Conservation (phyloP, 2,113 vertebrate species). For the Copsychus sechellarum region DNA sequence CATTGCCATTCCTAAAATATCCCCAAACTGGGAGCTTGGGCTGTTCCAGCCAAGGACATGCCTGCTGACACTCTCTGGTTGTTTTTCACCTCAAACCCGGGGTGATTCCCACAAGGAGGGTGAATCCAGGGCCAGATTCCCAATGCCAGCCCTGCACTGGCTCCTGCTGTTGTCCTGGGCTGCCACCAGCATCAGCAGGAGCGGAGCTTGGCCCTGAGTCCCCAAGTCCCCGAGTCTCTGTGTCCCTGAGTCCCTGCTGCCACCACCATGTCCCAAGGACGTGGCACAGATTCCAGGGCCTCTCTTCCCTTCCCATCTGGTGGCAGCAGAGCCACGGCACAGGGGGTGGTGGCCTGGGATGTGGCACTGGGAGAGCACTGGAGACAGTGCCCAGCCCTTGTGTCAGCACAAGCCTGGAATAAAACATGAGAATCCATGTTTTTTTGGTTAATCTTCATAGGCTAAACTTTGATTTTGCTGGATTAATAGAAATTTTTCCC, state of each 20-base stretch:
- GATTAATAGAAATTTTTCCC: neutral
- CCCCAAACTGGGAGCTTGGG: rapidly evolving
- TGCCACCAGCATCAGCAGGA: neutral
- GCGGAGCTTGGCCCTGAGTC: neutral
- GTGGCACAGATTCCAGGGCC: neutral
- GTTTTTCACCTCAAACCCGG: neutral
- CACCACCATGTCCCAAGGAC: neutral
- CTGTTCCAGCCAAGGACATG: neutral
- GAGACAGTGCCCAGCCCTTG: neutral
- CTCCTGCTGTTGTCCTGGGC: neutral
- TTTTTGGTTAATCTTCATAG: neutral
- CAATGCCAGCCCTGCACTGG: rapidly evolving
- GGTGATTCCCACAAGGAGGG: neutral
- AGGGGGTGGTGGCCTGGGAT: neutral
- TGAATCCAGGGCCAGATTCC: neutral
- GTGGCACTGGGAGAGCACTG: neutral
- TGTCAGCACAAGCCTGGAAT: rapidly evolving
- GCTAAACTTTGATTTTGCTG: neutral
- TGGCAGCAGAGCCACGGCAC: neutral
- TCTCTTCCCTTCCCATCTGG: neutral
- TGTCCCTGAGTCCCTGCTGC: neutral
- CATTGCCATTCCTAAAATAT: neutral
- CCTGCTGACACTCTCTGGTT: rapidly evolving
- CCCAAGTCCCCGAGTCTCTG: neutral
- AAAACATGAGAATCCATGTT: rapidly evolving